These are phyloP conservation scores for Bombus huntii DNA, from an alignment of 1,140 invertebrate genomes.

Conservation along the genomic window DNA sequence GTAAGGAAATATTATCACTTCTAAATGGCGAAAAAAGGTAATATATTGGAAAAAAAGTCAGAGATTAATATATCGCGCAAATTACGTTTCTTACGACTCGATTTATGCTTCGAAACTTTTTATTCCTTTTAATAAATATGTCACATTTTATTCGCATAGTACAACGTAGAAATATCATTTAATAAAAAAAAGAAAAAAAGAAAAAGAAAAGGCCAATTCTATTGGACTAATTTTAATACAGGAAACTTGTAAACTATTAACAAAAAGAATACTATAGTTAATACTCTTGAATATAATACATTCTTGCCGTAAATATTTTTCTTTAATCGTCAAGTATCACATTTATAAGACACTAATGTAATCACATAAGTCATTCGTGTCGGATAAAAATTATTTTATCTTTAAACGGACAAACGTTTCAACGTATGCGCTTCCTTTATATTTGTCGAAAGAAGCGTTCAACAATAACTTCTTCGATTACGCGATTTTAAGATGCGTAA, in stretches of 20 bases:
- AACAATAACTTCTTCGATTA: not conserved
- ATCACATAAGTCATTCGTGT: not conserved
- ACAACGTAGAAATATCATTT: not conserved
- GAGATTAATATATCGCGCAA: not conserved
- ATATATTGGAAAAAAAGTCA: not conserved
- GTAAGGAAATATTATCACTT: not conserved
- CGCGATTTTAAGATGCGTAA: not conserved
- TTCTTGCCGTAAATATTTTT: not conserved
- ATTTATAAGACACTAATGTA: slow-evolving; percentile 4
- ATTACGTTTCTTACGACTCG: not conserved
- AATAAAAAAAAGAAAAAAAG: too few species aligned
- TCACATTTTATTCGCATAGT: not conserved
- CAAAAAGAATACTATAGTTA: not conserved
- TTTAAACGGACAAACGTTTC: not conserved
- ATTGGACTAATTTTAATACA: not conserved
- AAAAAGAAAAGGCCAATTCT: not conserved
- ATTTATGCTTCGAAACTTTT: not conserved
- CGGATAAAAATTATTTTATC: not conserved
- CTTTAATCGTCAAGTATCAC: not conserved
- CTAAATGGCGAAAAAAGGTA: not conserved
- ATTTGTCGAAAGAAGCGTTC: not conserved
- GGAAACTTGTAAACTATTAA: not conserved
- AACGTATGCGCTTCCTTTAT: not conserved
- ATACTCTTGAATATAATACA: not conserved
- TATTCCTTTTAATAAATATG: not conserved